Percentiles rank a stretch among this genome's conserved stretches.
Evolutionary conservation across 2,797 vertebrate species (phyloP).

Genomic region (Thunnus albacares): DNA sequence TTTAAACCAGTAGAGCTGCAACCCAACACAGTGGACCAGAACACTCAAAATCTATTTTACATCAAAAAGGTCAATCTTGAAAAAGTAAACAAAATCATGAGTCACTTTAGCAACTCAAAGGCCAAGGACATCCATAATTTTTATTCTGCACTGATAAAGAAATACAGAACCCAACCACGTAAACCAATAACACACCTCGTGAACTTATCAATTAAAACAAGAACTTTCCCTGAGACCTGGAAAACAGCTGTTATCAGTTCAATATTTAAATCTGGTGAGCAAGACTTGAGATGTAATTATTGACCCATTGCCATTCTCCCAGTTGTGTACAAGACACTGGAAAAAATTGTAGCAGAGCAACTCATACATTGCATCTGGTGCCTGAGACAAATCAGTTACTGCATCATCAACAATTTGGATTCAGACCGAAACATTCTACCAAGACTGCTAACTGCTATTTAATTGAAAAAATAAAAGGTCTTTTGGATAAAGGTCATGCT

Average conservation of each 20-base stretch:
- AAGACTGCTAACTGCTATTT: no score
- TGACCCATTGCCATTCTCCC: background rate
- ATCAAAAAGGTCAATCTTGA: background rate
- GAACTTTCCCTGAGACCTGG: background rate
- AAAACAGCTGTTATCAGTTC: background rate
- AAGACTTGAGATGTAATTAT: background rate
- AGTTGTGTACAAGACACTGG: background rate
- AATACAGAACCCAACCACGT: background rate
- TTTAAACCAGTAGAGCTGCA: no score
- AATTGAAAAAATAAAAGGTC: no score
- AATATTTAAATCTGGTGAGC: no score
- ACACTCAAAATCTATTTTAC: background rate
- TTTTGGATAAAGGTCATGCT: no score
- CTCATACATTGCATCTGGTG: no score
- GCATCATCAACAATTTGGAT: no score
- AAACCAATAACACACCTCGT: background rate
- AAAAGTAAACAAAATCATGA: background rate
- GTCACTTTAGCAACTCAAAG: background rate
- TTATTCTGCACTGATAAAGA: background rate
- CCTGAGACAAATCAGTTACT: no score
- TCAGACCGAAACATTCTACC: no score
- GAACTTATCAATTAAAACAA: background rate
- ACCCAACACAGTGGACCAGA: background rate
- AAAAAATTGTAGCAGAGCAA: background rate
- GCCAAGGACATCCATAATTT: background rate